phyloP scores from a whole-genome alignment of 2,797 vertebrate genomes.

The Bovichtus diacanthus region DNA sequence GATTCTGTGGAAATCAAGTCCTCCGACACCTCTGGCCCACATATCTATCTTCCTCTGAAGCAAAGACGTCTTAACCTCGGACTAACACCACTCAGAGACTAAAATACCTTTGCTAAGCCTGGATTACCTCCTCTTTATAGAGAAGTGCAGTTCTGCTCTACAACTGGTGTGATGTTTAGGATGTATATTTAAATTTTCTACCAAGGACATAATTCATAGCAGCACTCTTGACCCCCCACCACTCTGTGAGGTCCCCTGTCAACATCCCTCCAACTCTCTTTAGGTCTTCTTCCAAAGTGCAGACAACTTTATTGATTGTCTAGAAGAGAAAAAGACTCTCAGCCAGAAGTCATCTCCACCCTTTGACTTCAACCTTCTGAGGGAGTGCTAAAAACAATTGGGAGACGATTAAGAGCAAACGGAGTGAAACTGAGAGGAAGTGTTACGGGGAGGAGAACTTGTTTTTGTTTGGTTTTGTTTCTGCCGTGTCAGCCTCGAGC shows the following conservation, averaged over 20 bases:
- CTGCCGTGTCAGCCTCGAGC: slow-evolving; percentile 33
- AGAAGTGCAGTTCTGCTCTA: slow-evolving; percentile 30
- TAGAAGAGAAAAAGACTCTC: slow-evolving; percentile 55
- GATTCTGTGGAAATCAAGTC: slow-evolving; percentile 51
- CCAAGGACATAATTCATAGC: slow-evolving; percentile 26
- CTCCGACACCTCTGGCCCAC: slow-evolving; percentile 36
- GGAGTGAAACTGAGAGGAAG: background rate
- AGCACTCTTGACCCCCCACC: slow-evolving; percentile 24
- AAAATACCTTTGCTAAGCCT: slow-evolving; percentile 55
- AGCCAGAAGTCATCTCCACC: slow-evolving; percentile 51
- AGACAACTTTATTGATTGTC: slow-evolving; percentile 67
- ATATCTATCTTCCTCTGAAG: slow-evolving; percentile 37
- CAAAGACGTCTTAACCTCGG: slow-evolving; percentile 62
- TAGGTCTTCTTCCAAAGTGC: slow-evolving; percentile 38
- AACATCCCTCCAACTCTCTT: slow-evolving; percentile 24
- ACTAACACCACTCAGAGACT: slow-evolving; percentile 58
- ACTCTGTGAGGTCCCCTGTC: slow-evolving; percentile 20
- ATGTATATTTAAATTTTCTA: background rate
- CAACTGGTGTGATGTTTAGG: slow-evolving; percentile 27
- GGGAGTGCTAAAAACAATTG: slow-evolving; percentile 36
- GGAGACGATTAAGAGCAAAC: slow-evolving; percentile 44
- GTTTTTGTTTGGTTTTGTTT: slow-evolving; percentile 39
- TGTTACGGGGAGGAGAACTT: background rate
- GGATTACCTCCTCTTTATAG: slow-evolving; percentile 57
- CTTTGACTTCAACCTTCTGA: slow-evolving; percentile 55